These are phyloP conservation scores for Pachyramphus minor DNA, from an alignment of 2,113 vertebrate genomes.

Conservation along the genomic window DNA sequence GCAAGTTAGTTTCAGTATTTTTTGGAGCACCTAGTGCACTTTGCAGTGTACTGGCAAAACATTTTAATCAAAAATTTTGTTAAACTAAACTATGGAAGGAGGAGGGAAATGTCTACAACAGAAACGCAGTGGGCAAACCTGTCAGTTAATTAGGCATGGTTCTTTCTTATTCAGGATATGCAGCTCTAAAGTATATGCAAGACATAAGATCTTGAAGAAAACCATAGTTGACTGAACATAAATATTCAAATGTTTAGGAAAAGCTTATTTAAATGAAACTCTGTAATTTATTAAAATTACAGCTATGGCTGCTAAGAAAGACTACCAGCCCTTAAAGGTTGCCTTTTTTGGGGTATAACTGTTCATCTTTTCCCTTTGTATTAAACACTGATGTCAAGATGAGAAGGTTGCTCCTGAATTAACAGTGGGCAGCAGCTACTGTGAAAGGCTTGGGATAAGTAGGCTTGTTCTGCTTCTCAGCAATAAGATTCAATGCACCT, in stretches of 20 bases:
- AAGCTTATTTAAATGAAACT: background rate
- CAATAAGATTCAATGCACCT: background rate
- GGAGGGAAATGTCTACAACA: background rate
- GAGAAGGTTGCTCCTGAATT: background rate
- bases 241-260: background rate
- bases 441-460: background rate
- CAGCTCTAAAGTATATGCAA: background rate
- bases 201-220: background rate
- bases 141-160: background rate
- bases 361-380: background rate
- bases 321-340: background rate
- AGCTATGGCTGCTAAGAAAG: background rate
- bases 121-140: background rate
- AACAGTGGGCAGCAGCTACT: background rate
- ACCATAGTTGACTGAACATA: rapidly evolving
- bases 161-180: background rate
- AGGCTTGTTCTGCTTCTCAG: background rate
- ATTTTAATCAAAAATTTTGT: background rate
- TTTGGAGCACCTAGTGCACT: background rate
- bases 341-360: background rate
- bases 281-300: background rate
- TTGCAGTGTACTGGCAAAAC: background rate
- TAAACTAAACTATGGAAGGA: background rate
- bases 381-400: background rate
- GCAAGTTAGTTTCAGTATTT: background rate